These are phyloP conservation scores for Drosophila trichaetosa DNA, from an alignment of 2,888 invertebrate genomes.

Conservation along the genomic window DNA sequence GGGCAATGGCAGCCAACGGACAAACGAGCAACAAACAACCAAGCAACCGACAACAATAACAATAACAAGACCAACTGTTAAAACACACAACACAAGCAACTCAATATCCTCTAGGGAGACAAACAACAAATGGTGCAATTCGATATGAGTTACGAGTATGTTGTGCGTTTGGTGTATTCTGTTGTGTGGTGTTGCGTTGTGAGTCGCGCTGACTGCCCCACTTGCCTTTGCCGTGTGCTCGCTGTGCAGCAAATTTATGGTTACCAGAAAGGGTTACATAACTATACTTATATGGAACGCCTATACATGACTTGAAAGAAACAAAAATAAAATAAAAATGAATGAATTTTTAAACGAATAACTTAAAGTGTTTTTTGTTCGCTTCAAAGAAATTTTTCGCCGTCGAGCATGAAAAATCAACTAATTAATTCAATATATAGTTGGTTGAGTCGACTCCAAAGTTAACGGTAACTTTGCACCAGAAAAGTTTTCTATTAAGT, in stretches of 20 bases:
- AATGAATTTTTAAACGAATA: conserved; percentile 52
- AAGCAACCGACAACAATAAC: conserved; percentile 28
- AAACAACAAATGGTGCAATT: conserved; percentile 76
- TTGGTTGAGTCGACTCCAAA: conserved; percentile 30
- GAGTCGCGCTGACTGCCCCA: conserved; percentile 46
- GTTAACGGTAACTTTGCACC: conserved; percentile 65
- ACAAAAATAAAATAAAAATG: conserved; percentile 49
- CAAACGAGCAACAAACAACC: conserved; percentile 29
- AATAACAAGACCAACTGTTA: conserved; percentile 27
- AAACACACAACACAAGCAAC: conserved; percentile 34
- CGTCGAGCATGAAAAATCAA: conserved; percentile 53
- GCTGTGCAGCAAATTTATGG: conserved; percentile 54
- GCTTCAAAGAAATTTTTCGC: conserved; percentile 29
- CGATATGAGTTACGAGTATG: conserved; percentile 65
- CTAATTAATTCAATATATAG: conserved; percentile 75
- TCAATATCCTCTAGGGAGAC: conserved; percentile 67
- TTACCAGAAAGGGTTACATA: conserved; percentile 52
- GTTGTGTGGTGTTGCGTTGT: conserved; percentile 39
- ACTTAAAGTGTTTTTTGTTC: conserved; percentile 38
- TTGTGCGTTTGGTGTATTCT: conserved; percentile 31
- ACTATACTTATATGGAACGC: conserved; percentile 48
- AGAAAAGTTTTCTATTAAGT: conserved; percentile 65
- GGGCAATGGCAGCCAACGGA: conserved; percentile 56
- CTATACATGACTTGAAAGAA: conserved; percentile 46
- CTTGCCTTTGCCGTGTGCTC: conserved; percentile 63